Conservation (phyloP, 2,888 invertebrate genomes). For the Pristionchus japonicus region DNA sequence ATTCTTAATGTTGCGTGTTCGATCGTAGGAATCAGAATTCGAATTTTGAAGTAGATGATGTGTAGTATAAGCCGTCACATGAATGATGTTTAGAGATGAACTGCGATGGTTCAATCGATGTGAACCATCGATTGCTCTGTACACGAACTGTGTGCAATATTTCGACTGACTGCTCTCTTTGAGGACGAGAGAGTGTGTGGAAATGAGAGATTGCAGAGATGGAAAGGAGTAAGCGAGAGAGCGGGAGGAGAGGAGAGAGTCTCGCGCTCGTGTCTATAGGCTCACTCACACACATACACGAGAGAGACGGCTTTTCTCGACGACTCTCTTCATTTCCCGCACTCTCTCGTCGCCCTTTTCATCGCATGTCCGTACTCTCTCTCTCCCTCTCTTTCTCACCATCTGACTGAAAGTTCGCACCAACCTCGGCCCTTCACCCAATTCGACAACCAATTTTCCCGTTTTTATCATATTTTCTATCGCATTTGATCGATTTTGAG, state of each 20-base stretch:
- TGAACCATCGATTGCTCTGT: conserved; percentile 16
- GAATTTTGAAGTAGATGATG: background rate
- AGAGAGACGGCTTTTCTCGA: background rate
- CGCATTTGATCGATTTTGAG: background rate
- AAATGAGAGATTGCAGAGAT: background rate
- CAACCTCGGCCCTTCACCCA: background rate
- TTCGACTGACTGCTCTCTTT: background rate
- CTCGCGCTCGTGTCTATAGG: background rate
- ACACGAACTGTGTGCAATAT: conserved; percentile 6
- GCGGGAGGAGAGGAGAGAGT: background rate
- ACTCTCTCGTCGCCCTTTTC: background rate
- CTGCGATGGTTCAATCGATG: background rate
- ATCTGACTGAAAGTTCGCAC: conserved; percentile 15
- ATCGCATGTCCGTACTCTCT: background rate
- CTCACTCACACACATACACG: conserved; percentile 5
- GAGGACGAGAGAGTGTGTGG: background rate
- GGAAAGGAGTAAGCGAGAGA: conserved; percentile 5
- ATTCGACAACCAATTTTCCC: background rate
- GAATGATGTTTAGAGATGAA: background rate
- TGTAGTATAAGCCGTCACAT: background rate
- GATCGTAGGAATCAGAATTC: background rate
- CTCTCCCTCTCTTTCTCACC: background rate
- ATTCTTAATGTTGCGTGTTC: background rate
- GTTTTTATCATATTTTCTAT: background rate
- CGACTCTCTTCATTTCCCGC: background rate